phyloP scores from a whole-genome alignment of 2,888 invertebrate species.

The Catonia carolina region DNA sequence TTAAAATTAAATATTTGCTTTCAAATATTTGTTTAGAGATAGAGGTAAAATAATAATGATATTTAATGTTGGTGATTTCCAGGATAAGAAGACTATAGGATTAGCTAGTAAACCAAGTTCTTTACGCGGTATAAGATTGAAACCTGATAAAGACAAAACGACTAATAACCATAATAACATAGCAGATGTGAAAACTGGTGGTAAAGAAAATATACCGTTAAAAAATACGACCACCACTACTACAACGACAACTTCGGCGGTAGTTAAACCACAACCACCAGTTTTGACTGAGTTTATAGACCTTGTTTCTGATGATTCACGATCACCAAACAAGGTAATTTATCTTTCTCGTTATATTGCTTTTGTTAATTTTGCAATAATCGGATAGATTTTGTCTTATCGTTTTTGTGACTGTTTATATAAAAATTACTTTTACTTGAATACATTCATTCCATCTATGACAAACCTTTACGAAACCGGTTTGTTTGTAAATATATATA shows the following conservation, averaged over 20 bases:
- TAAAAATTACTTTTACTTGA: too few species aligned
- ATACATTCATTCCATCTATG: too few species aligned
- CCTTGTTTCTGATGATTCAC: slow-evolving; percentile 45
- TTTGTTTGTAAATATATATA: too few species aligned
- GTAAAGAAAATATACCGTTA: slow-evolving; percentile 51
- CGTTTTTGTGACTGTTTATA: too few species aligned
- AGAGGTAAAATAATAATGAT: too few species aligned
- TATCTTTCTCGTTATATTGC: too few species aligned
- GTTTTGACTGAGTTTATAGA: slow-evolving; percentile 52
- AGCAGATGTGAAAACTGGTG: slow-evolving; percentile 43
- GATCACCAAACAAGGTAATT: slow-evolving; percentile 26
- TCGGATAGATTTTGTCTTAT: too few species aligned
- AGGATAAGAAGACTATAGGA: not conserved
- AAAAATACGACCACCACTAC: slow-evolving; percentile 30
- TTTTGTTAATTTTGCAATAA: too few species aligned
- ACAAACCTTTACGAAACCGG: too few species aligned
- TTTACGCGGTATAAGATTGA: slow-evolving; percentile 59
- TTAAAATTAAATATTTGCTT: too few species aligned
- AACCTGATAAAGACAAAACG: slow-evolving; percentile 49
- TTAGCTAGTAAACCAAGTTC: slow-evolving; percentile 46
- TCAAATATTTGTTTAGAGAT: too few species aligned
- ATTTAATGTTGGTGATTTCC: not conserved
- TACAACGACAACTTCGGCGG: slow-evolving; percentile 34
- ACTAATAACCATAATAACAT: not conserved
- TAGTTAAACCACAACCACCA: slow-evolving; percentile 34